Evolutionary conservation across 2,797 vertebrate species (phyloP).

Genomic region (Pteronotus mesoamericanus): DNA sequence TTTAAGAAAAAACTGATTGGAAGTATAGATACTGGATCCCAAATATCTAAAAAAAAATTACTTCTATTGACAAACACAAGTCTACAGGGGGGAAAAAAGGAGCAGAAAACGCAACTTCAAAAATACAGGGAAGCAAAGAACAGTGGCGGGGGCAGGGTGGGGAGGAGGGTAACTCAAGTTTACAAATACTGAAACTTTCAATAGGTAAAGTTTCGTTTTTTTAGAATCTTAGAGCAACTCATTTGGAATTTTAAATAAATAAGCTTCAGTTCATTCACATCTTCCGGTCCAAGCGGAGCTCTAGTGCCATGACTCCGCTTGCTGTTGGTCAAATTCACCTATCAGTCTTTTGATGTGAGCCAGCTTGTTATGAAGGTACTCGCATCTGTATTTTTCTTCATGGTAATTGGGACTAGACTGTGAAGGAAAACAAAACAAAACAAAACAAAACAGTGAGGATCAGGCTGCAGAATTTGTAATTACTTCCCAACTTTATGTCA

Average conservation of each 20-base stretch:
- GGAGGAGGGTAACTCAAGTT: constrained; percentile 71
- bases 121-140: constrained; percentile 68
- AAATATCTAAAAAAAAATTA: constrained; percentile 69
- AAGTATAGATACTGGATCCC: constrained; percentile 60
- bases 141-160: constrained; percentile 36
- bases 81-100: constrained; percentile 58
- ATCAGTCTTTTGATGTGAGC: constrained; percentile 93
- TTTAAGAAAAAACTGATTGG: constrained; percentile 55
- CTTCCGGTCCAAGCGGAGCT: constrained; percentile 68
- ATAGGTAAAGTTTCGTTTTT: constrained; percentile 74
- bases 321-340: constrained; percentile 90
- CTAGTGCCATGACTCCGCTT: constrained; percentile 85
- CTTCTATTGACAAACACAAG: constrained; percentile 78
- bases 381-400: constrained; percentile 90
- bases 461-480: not conserved
- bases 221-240: constrained; percentile 76
- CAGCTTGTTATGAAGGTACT: constrained; percentile 94
- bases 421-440: not conserved
- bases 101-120: constrained; percentile 77
- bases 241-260: constrained; percentile 82
- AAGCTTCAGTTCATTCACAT: constrained; percentile 79
- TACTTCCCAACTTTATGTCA: not conserved
- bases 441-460: not conserved
- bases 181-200: constrained; percentile 79
- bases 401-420: constrained; percentile 90